phyloP scores from a whole-genome alignment of 2,888 invertebrate species.

The Aquatica leii region DNA sequence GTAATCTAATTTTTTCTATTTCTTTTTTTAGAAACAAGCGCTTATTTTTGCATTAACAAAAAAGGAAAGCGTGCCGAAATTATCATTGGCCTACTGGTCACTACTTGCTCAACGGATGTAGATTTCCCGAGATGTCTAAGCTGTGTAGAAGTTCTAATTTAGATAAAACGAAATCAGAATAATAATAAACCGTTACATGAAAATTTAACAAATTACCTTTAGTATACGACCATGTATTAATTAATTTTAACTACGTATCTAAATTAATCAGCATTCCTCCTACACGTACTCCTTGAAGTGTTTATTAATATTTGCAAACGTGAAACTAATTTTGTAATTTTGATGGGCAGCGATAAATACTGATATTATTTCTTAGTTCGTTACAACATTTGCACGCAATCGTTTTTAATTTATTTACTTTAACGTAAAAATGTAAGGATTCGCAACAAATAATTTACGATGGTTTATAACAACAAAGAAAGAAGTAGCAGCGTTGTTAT shows the following conservation, averaged over 20 bases:
- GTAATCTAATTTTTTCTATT: too few species aligned
- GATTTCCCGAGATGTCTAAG: slow-evolving; percentile 21
- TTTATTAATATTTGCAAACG: slow-evolving; percentile 19
- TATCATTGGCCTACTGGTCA: slow-evolving; percentile 20
- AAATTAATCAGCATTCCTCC: slow-evolving; percentile 21
- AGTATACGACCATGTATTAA: slow-evolving; percentile 15
- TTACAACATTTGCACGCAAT: too few species aligned
- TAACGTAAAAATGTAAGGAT: too few species aligned
- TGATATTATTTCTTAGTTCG: too few species aligned
- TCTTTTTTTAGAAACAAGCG: not conserved
- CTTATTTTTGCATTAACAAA: slow-evolving; percentile 4
- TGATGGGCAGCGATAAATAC: slow-evolving; percentile 12
- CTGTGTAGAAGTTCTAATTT: too few species aligned
- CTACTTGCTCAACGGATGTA: slow-evolving; percentile 17
- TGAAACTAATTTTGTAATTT: slow-evolving; percentile 26
- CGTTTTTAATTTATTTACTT: too few species aligned
- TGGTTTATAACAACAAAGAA: too few species aligned
- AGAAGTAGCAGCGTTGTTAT: too few species aligned
- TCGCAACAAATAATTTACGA: too few species aligned
- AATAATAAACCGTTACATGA: not conserved
- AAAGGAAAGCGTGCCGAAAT: slow-evolving; percentile 27
- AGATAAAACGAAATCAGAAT: too few species aligned
- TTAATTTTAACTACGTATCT: slow-evolving; percentile 16
- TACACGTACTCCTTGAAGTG: slow-evolving; percentile 7
- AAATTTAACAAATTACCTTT: not conserved